Base-by-base conservation (phyloP, 2,888 invertebrate genomes). In the Pardosa pseudoannulata region DNA sequence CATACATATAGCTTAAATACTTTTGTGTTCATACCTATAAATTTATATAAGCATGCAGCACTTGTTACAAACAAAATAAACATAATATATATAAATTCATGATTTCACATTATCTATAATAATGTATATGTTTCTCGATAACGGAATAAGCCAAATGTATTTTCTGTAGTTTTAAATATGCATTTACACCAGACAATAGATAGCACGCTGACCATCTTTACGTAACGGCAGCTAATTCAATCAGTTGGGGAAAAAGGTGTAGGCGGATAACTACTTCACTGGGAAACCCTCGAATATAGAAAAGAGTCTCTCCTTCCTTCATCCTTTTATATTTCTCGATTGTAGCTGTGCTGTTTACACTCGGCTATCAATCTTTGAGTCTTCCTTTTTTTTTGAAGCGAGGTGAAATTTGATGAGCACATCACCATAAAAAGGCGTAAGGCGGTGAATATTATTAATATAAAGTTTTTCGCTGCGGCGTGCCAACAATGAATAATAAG, bases 341-440 rank as follows among this genome's bases (percentile, higher is more conserved):
- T 46, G 29, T 11, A 46, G 29, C 46, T 71, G 31, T 36, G 79
- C 67, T 80, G 73, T 73, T 80, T 80, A 72, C 79, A 73, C 65
- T 65, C 7, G 41, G 23, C n/a, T 41, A 64, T 56, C 27, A 27
- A 36, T 62, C 50, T 65, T 29, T 46, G n/a, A 46, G 28, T 67
- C 39, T 27, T 27, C 23, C n/a, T n/a, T n/a, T 68, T 65, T 65
- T 41, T 64, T 29, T 41, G 65, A 16, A 19, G 7, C n/a, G 28
- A 70, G 81, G 50, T 74, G 65, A 81, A 7, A 64, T 56, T 41
- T 46, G 70, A 71, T 75, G 82, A 82, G 23, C 75, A 50, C 75
- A 82, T 82, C 82, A 64, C 31, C 75, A 27, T 19, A 46, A 68
- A 68, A 50, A 32, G 41, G 27, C 16, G 56, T 19, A 23, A 19